phyloP scores from a whole-genome alignment of 1,140 invertebrate species.

The Episyrphus balteatus region DNA sequence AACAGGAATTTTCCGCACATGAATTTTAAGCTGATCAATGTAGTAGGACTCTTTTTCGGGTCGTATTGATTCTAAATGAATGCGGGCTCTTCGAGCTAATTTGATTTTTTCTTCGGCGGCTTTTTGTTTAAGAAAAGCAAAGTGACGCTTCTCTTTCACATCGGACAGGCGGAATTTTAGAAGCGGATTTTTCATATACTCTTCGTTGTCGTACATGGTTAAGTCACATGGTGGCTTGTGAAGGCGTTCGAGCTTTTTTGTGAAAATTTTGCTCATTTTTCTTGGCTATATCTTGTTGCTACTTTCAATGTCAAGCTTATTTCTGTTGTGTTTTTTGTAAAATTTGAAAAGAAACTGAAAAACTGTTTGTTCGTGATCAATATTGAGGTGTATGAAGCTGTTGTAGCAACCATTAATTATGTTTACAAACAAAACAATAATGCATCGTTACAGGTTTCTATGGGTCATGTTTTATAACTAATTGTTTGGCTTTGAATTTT shows the following conservation, averaged over 20 bases:
- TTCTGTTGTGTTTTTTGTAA: too few relatives aligned
- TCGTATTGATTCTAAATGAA: slow-evolving; percentile 20
- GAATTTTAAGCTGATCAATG: slow-evolving; percentile 25
- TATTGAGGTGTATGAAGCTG: too few relatives aligned
- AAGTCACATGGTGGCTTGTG: slow-evolving; percentile 26
- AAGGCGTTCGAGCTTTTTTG: slow-evolving; percentile 24
- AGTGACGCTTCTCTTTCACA: slow-evolving; percentile 27
- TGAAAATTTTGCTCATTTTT: slow-evolving; percentile 12
- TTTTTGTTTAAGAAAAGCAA: slow-evolving; percentile 24
- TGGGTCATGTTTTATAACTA: too few relatives aligned
- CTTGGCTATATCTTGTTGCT: background rate
- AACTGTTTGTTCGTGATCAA: too few relatives aligned
- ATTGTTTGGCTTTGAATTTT: too few relatives aligned
- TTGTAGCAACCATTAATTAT: too few relatives aligned
- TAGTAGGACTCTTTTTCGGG: slow-evolving; percentile 21
- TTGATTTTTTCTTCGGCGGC: slow-evolving; percentile 27
- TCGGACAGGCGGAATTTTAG: slow-evolving; percentile 27
- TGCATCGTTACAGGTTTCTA: too few relatives aligned
- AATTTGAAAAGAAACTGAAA: too few relatives aligned
- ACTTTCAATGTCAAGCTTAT: too few relatives aligned
- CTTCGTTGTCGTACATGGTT: slow-evolving; percentile 32
- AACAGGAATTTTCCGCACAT: slow-evolving; percentile 29
- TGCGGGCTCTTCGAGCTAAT: slow-evolving; percentile 14
- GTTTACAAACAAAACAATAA: too few relatives aligned
- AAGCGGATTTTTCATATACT: slow-evolving; percentile 32